phyloP scores from a whole-genome alignment of 2,113 vertebrate genomes.

The Ariopsis seemanni region DNA sequence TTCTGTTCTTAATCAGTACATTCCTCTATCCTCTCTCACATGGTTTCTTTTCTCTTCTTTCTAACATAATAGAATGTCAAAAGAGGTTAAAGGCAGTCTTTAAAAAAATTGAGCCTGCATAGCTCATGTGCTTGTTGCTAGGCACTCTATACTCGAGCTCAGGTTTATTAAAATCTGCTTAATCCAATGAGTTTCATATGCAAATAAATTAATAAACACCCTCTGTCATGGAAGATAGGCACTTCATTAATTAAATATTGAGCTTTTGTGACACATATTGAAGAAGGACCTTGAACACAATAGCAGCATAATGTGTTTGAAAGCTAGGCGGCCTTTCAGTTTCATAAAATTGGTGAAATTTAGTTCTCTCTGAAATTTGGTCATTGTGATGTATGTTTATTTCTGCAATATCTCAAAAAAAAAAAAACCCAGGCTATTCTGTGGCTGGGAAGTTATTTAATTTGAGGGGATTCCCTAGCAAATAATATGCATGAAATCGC shows the following conservation, averaged over 20 bases:
- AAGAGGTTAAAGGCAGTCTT: background rate
- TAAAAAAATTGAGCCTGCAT: background rate
- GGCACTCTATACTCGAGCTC: background rate
- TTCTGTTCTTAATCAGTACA: conserved; percentile 12
- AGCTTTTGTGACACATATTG: background rate
- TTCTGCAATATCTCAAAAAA: too few relatives aligned
- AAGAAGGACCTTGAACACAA: background rate
- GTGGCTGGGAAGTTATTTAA: too few relatives aligned
- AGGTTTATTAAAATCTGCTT: background rate
- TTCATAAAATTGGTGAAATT: too few relatives aligned
- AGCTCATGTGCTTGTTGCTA: background rate
- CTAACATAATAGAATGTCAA: background rate
- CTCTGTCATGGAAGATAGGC: background rate
- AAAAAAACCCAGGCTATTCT: too few relatives aligned
- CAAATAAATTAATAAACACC: background rate
- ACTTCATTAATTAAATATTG: conserved; percentile 2
- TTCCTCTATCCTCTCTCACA: background rate
- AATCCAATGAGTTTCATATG: background rate
- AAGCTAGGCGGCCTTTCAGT: background rate
- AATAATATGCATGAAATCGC: too few relatives aligned
- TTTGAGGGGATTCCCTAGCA: too few relatives aligned
- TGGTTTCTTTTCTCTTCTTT: background rate
- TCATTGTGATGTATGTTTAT: too few relatives aligned
- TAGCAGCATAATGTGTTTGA: conserved; percentile 3
- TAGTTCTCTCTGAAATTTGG: too few relatives aligned